Evolutionary conservation across 2,888 invertebrate species (phyloP), one percentile per base, ranked within the genome.

Genomic region (Drosophila demipolita): DNA sequence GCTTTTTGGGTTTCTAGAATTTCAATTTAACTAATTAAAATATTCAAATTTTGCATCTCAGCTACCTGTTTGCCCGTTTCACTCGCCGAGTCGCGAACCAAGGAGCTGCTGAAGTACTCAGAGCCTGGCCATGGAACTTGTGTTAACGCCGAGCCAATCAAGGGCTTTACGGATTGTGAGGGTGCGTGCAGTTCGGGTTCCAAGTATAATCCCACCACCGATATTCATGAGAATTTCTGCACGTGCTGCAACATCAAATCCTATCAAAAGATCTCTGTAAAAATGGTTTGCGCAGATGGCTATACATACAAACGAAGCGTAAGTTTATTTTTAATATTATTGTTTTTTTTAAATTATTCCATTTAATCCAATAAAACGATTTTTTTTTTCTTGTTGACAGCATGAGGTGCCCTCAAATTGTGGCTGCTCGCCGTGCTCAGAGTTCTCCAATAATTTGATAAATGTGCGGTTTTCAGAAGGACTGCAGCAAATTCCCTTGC

Each of bases 101-200:
- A 95, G 59, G 95, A 95, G 0, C 87, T 96, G 72, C 90, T 97
- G 8, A 93, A 94, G 66, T 89, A 94, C 9, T 80, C 82, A 7
- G 88, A 94, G 45, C 91, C 91, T 0, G 78, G 85, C 15, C 95
- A 95, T 91, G 96, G 96, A 0, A 79, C 93, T 1, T 97, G 97
- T 91, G 92, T 93, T 72, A 97, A 97, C 93, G 91, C 93, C 32
- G 89, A 94, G 62, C 94, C 95, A 0, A 93, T 97, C 23, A 77
- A 82, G 6, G 95, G 94, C 7, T 95, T 97, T 86, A 95, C 94
- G 11, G 95, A 96, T 92, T 97, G 97, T 83, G 94, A 94, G 57
- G 97, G 97, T 1, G 90, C 93, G 17, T 97, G 97, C 85, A 93
- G 94, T 75, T 96, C 97, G 0, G 95, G 95, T 23, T 95, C 96